Evolutionary conservation across 2,888 invertebrate species (phyloP).

Genomic region (Corythucha ciliata): DNA sequence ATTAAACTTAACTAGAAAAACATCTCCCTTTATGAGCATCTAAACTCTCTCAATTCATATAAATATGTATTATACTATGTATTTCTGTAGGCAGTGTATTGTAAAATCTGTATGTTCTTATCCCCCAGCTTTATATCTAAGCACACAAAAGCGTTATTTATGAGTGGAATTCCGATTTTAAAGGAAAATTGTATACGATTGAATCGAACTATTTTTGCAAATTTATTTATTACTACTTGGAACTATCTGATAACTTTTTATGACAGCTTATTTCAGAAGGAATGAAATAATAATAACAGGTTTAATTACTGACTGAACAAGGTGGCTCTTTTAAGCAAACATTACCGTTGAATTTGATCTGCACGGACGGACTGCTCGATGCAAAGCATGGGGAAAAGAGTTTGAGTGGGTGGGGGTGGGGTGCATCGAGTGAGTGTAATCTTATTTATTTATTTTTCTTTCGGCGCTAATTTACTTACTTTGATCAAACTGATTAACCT

Average conservation of each 20-base stretch:
- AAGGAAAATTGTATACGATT: slow-evolving; percentile 29
- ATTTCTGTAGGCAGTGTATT: slow-evolving; percentile 28
- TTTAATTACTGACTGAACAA: slow-evolving; percentile 10
- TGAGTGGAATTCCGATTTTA: slow-evolving; percentile 25
- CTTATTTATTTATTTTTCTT: too few relatives aligned
- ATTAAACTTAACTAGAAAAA: slow-evolving; percentile 17
- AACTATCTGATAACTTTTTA: too few relatives aligned
- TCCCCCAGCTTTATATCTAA: slow-evolving; percentile 28
- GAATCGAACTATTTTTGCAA: slow-evolving; percentile 30
- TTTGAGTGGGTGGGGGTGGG: too few relatives aligned
- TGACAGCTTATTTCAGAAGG: slow-evolving; percentile 12
- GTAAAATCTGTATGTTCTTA: slow-evolving; percentile 29
- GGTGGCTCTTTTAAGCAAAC: too few relatives aligned
- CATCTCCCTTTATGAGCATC: slow-evolving; percentile 21
- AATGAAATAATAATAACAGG: not conserved
- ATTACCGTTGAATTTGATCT: too few relatives aligned
- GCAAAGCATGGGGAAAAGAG: too few relatives aligned
- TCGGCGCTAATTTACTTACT: too few relatives aligned
- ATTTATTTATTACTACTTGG: slow-evolving; percentile 26
- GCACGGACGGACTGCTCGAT: too few relatives aligned
- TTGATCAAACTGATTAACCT: too few relatives aligned
- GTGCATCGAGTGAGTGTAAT: too few relatives aligned
- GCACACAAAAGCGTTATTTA: slow-evolving; percentile 29
- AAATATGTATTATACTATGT: slow-evolving; percentile 26
- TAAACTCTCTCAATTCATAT: slow-evolving; percentile 25